phyloP scores from a whole-genome alignment of 2,113 vertebrate species.

The Sarotherodon lohbergeri region DNA sequence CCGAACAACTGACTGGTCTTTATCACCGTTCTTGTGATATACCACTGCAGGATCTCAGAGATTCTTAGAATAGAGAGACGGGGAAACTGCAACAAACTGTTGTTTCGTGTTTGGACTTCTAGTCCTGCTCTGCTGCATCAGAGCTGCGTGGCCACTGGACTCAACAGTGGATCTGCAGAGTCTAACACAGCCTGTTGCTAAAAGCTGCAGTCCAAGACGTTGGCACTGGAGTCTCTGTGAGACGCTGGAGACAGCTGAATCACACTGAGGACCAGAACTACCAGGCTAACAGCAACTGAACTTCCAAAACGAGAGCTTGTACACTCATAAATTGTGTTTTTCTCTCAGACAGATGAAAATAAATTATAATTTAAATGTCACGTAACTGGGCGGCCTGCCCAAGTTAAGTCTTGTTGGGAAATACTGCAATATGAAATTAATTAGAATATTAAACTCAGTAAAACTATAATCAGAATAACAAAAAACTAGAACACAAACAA shows the following conservation, averaged over 20 bases:
- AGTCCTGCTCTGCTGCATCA: background rate
- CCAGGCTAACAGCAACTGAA: background rate
- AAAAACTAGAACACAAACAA: background rate
- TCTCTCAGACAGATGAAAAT: background rate
- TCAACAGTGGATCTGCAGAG: background rate
- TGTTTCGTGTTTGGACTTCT: background rate
- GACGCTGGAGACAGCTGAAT: background rate
- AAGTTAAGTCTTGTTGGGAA: background rate
- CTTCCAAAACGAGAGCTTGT: background rate
- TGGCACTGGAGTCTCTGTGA: background rate
- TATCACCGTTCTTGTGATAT: background rate
- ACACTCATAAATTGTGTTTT: background rate
- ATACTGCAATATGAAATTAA: background rate
- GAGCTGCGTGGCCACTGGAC: background rate
- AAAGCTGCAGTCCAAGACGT: background rate
- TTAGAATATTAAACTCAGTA: background rate
- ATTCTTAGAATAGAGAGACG: background rate
- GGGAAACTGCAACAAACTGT: background rate
- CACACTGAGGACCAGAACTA: background rate
- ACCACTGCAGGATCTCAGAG: background rate
- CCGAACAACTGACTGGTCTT: accelerated
- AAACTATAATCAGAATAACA: background rate
- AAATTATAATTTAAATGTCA: background rate
- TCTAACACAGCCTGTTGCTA: background rate
- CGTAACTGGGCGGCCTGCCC: background rate